Evolutionary conservation across 2,888 invertebrate genomes (phyloP).

Genomic region (Eupithecia inturbata): DNA sequence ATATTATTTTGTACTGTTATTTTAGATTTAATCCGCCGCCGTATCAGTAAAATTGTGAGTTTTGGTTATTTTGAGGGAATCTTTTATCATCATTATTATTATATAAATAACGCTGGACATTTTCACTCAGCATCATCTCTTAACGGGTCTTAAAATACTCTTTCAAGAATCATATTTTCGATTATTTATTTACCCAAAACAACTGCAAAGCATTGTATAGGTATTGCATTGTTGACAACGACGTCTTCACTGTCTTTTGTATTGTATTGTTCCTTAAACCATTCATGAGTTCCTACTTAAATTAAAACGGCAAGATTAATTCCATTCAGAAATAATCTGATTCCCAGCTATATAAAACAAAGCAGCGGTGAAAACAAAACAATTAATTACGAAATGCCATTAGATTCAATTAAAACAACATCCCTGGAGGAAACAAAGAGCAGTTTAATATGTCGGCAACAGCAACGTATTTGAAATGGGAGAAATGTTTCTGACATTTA

Average conservation of each 20-base stretch:
- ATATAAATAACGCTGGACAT: background rate
- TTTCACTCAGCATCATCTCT: background rate
- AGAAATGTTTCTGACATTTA: constrained; percentile 34
- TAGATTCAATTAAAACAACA: constrained; percentile 42
- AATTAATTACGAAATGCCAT: constrained; percentile 41
- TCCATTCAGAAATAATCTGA: constrained; percentile 31
- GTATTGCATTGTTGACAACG: constrained; percentile 8
- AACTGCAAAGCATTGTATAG: constrained; percentile 3
- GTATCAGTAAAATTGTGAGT: background rate
- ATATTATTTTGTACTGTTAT: background rate
- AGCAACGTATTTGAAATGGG: constrained; percentile 31
- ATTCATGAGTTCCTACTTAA: constrained; percentile 13
- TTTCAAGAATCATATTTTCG: background rate
- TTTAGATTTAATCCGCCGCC: background rate
- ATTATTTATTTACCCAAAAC: constrained; percentile 5
- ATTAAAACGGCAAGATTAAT: constrained; percentile 25
- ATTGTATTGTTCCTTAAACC: constrained; percentile 13
- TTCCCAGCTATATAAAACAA: constrained; percentile 36
- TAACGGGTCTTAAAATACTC: background rate
- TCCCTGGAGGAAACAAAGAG: constrained; percentile 40
- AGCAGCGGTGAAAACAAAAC: constrained; percentile 37
- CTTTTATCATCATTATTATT: background rate
- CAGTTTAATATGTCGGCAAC: constrained; percentile 37
- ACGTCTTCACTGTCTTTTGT: constrained; percentile 4
- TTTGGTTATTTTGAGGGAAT: background rate